These are phyloP conservation scores for Parnassius apollo DNA, from an alignment of 2,888 invertebrate species.

Conservation along the genomic window DNA sequence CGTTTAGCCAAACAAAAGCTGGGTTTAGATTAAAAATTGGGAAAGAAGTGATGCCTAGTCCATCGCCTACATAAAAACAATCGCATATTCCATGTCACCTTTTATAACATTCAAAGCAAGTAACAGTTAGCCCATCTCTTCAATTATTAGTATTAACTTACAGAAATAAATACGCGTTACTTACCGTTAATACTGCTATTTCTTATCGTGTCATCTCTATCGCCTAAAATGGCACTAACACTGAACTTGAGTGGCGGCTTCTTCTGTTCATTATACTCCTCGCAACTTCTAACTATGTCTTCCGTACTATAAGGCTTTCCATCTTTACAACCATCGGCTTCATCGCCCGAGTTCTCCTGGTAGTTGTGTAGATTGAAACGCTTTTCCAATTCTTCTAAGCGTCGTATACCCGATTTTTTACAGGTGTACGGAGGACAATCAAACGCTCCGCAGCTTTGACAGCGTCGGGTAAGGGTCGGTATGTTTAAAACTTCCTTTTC, in stretches of 20 bases:
- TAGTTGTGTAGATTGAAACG: constrained; percentile 63
- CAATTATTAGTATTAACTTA: too few relatives aligned
- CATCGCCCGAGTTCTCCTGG: constrained; percentile 69
- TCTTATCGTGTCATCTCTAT: constrained; percentile 61
- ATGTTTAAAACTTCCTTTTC: constrained; percentile 71
- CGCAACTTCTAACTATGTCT: constrained; percentile 67
- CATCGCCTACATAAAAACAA: too few relatives aligned
- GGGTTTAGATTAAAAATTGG: too few relatives aligned
- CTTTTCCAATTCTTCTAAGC: constrained; percentile 70
- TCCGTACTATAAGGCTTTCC: constrained; percentile 53
- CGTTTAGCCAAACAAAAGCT: too few relatives aligned
- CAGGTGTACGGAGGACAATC: constrained; percentile 79
- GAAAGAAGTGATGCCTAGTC: too few relatives aligned
- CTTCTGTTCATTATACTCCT: constrained; percentile 66
- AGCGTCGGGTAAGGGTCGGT: constrained; percentile 64
- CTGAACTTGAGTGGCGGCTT: constrained; percentile 95
- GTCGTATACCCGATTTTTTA: constrained; percentile 67
- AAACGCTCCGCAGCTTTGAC: constrained; percentile 78
- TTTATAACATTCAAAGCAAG: too few relatives aligned
- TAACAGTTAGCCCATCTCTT: too few relatives aligned
- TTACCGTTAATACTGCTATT: constrained; percentile 62
- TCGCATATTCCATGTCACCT: too few relatives aligned
- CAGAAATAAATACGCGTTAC: constrained; percentile 29
- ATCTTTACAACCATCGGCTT: constrained; percentile 48
- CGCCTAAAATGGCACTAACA: constrained; percentile 94